Evolutionary conservation across 1,140 invertebrate species (phyloP).

Genomic region (Micrasema longulum): DNA sequence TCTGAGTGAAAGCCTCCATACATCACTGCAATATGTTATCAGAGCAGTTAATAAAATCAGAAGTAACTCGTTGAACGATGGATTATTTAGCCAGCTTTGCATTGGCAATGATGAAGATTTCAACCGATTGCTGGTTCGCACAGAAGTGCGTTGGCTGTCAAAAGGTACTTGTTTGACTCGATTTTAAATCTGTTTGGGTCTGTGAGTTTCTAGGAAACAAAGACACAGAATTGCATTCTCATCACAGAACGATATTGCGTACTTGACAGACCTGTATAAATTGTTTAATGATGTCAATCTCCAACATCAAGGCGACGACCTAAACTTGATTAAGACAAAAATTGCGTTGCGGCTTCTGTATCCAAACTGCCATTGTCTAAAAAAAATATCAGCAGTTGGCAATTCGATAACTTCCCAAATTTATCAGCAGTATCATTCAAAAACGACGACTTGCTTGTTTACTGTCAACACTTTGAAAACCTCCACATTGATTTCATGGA

Average conservation of each 20-base stretch:
- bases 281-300: conserved; percentile 49
- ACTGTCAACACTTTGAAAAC: too few relatives aligned
- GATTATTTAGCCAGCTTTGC: conserved; percentile 58
- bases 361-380: too few relatives aligned
- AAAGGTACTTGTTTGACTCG: conserved; percentile 51
- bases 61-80: conserved; percentile 54
- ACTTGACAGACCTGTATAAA: conserved; percentile 55
- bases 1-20: conserved; percentile 28
- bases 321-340: too few relatives aligned
- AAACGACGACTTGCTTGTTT: too few relatives aligned
- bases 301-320: too few relatives aligned
- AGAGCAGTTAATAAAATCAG: conserved; percentile 56
- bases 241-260: conserved; percentile 56
- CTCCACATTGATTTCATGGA: too few relatives aligned
- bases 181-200: conserved; percentile 55
- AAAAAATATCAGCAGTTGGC: too few relatives aligned
- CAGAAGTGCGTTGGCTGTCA: conserved; percentile 54
- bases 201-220: conserved; percentile 55
- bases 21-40: conserved; percentile 52
- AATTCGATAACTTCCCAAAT: too few relatives aligned
- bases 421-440: too few relatives aligned
- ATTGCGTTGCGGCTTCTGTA: too few relatives aligned
- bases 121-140: conserved; percentile 56
- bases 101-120: conserved; percentile 56
- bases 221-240: conserved; percentile 49